Evolutionary conservation across 2,797 vertebrate species (phyloP).

Genomic region (Ptychobarbus kaznakovi): DNA sequence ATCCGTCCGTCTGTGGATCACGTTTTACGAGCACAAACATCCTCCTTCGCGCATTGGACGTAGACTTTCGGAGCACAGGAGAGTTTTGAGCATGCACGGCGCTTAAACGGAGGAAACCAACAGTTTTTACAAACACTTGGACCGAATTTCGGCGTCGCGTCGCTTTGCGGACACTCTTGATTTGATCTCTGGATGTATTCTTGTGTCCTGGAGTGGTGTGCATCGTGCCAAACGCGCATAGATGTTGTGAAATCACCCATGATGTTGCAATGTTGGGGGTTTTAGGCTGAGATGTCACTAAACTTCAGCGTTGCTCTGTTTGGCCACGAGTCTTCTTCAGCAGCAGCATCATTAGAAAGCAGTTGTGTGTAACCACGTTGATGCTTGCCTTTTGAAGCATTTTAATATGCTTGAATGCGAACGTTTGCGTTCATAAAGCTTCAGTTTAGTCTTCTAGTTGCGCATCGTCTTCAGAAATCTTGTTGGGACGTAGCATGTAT

Average conservation of each 20-base stretch:
- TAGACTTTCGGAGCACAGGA: conserved; percentile 32
- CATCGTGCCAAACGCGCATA: neutral
- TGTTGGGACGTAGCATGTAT: neutral
- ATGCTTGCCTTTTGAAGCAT: neutral
- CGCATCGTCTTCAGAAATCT: neutral
- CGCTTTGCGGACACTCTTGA: neutral
- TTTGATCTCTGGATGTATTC: conserved; percentile 34
- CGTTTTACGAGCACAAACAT: neutral
- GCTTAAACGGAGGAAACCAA: conserved; percentile 16
- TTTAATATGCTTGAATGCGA: neutral
- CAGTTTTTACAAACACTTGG: conserved; percentile 38
- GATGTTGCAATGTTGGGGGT: conserved; percentile 9
- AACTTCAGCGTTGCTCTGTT: conserved; percentile 20
- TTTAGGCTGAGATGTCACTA: conserved; percentile 1
- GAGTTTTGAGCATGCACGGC: conserved; percentile 36
- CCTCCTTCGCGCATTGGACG: conserved; percentile 18
- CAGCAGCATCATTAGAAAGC: conserved; percentile 5
- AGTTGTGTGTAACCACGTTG: neutral
- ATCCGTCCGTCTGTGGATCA: conserved; percentile 7
- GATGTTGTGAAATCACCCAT: conserved; percentile 7
- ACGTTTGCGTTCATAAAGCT: neutral
- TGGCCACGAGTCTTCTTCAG: neutral
- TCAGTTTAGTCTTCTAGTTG: too few relatives aligned
- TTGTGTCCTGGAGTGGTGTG: conserved; percentile 11
- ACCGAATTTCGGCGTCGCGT: neutral